Conservation (phyloP, 1,140 invertebrate genomes). For the Dinoponera quadriceps region DNA sequence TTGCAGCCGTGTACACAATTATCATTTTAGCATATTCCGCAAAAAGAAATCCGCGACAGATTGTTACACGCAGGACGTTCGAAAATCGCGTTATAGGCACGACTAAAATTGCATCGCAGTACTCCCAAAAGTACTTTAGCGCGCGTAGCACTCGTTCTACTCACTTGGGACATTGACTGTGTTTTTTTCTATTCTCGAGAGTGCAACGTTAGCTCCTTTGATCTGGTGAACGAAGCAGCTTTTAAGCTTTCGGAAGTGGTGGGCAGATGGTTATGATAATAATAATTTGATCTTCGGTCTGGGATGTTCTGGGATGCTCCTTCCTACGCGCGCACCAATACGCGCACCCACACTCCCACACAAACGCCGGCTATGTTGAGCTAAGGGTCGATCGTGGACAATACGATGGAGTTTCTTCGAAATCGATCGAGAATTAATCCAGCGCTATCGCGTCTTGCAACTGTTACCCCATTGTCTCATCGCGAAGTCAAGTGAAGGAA, state of each 20-base stretch:
- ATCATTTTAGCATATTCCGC: no score
- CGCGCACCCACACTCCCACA: background rate
- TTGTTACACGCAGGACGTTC: background rate
- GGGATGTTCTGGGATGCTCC: background rate
- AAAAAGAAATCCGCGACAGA: no score
- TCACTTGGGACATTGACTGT: slow-evolving; percentile 56
- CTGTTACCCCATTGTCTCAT: slow-evolving; percentile 73
- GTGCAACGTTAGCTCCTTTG: slow-evolving; percentile 64
- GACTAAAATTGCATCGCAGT: slow-evolving; percentile 29
- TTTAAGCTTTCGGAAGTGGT: slow-evolving; percentile 65
- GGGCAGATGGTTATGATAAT: slow-evolving; percentile 71
- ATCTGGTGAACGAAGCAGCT: slow-evolving; percentile 59
- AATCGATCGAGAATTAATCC: slow-evolving; percentile 76
- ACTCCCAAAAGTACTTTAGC: slow-evolving; percentile 51
- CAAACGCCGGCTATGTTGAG: slow-evolving; percentile 17
- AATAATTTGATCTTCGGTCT: slow-evolving; percentile 66
- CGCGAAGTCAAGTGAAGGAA: slow-evolving; percentile 60
- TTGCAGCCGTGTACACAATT: no score
- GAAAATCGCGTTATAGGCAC: slow-evolving; percentile 1
- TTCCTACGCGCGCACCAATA: background rate
- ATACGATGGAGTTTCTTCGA: slow-evolving; percentile 56
- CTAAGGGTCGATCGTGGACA: slow-evolving; percentile 46
- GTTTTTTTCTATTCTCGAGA: slow-evolving; percentile 60
- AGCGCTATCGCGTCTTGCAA: slow-evolving; percentile 74
- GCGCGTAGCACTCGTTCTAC: slow-evolving; percentile 56